phyloP scores from a whole-genome alignment of 2,888 invertebrate species.

The Drosophila prostipennis region DNA sequence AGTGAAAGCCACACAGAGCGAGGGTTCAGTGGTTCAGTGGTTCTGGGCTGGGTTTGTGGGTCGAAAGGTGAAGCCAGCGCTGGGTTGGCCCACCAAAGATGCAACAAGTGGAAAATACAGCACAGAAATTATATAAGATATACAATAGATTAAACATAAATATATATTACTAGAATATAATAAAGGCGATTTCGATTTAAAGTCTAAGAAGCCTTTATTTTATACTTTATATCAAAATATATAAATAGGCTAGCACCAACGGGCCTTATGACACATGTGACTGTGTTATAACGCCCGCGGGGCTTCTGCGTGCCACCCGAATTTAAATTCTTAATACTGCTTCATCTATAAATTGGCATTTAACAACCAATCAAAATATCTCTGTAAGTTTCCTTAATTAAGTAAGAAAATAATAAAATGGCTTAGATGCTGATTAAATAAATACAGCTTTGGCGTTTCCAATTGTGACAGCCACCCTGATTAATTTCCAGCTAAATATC shows the following conservation, averaged over 20 bases:
- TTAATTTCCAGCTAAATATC: conserved; percentile 15
- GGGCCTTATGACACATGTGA: no score
- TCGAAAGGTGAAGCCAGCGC: conserved; percentile 11
- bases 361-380: no score
- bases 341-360: no score
- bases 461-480: conserved; percentile 5
- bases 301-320: no score
- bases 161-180: not conserved
- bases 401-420: not conserved
- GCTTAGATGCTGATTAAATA: not conserved
- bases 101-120: not conserved
- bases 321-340: no score
- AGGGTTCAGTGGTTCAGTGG: conserved; percentile 27
- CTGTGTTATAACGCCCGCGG: no score
- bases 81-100: not conserved
- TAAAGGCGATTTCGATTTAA: no score
- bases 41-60: conserved; percentile 43
- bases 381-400: not conserved
- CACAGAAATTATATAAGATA: not conserved
- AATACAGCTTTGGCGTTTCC: not conserved
- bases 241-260: no score
- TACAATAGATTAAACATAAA: no score
- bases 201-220: no score
- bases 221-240: no score
- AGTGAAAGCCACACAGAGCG: conserved; percentile 35